Percentiles rank a stretch among this genome's conserved stretches.
Evolutionary conservation across 1,140 invertebrate species (phyloP).

Genomic region (Mylabris phalerata): DNA sequence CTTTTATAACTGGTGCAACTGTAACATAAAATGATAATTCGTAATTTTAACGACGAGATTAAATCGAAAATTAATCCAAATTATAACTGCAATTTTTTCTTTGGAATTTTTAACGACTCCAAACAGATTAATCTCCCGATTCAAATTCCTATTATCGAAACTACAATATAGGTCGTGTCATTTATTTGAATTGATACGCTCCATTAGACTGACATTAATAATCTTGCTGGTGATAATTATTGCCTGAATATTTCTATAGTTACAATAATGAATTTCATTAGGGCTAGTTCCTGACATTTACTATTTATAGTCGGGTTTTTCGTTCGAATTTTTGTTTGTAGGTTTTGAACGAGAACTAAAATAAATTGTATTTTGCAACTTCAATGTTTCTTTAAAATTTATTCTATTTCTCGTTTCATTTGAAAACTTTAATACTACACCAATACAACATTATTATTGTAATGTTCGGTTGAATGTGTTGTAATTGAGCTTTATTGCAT

Average conservation of each 20-base stretch:
- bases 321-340: too few relatives aligned
- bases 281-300: not conserved
- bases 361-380: conserved; percentile 3
- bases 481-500: too few relatives aligned
- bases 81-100: too few relatives aligned
- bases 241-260: not conserved
- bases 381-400: not conserved
- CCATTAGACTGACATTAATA: not conserved
- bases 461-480: too few relatives aligned
- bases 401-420: too few relatives aligned
- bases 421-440: too few relatives aligned
- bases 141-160: too few relatives aligned
- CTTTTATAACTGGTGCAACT: conserved; percentile 77
- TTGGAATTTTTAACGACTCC: too few relatives aligned
- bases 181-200: not conserved
- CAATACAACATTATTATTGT: too few relatives aligned
- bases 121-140: too few relatives aligned
- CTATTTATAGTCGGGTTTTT: not conserved
- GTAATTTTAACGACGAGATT: not conserved
- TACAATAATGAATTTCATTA: not conserved
- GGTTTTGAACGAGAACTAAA: not conserved
- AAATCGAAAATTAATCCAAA: too few relatives aligned
- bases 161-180: not conserved
- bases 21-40: conserved; percentile 23
- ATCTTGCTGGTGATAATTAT: not conserved